phyloP scores from a whole-genome alignment of 1,140 invertebrate species.

The Adoxophyes honmai region DNA sequence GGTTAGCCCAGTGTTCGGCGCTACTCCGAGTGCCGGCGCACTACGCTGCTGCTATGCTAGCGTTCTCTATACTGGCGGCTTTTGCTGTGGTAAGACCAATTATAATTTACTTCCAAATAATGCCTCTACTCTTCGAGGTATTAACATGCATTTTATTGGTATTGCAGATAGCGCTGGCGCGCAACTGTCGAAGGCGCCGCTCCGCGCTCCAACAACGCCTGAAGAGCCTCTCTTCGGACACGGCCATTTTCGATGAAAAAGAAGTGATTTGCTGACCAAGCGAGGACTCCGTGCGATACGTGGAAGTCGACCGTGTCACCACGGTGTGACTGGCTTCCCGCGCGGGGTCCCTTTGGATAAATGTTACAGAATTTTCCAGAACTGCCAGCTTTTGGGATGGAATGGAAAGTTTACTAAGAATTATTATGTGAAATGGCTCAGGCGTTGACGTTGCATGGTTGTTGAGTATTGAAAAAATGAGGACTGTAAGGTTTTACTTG shows the following conservation, averaged over 20 bases:
- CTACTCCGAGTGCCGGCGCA: slow-evolving; percentile 85
- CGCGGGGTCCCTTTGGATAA: slow-evolving; percentile 46
- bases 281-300: slow-evolving; percentile 94
- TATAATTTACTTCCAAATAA: too few species aligned
- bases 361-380: background rate
- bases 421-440: slow-evolving; percentile 5
- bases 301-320: slow-evolving; percentile 92
- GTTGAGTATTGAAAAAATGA: too few species aligned
- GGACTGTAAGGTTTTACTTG: slow-evolving; percentile 12
- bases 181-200: slow-evolving; percentile 81
- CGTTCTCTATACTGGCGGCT: slow-evolving; percentile 50
- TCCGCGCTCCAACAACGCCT: slow-evolving; percentile 86
- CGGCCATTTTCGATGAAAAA: slow-evolving; percentile 88
- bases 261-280: slow-evolving; percentile 95
- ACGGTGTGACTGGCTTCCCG: slow-evolving; percentile 85
- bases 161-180: slow-evolving; percentile 64
- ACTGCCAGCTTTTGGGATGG: slow-evolving; percentile 5
- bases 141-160: slow-evolving; percentile 43
- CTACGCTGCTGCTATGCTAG: slow-evolving; percentile 80
- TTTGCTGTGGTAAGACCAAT: slow-evolving; percentile 45
- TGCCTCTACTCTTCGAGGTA: too few species aligned
- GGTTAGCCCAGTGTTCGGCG: slow-evolving; percentile 86
- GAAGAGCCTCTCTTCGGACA: slow-evolving; percentile 87
- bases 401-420: slow-evolving; percentile 13
- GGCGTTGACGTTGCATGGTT: too few species aligned